Evolutionary conservation across 2,888 invertebrate species (phyloP), one percentile per base, ranked within the genome.

Genomic region (Sepioteuthis lessoniana): DNA sequence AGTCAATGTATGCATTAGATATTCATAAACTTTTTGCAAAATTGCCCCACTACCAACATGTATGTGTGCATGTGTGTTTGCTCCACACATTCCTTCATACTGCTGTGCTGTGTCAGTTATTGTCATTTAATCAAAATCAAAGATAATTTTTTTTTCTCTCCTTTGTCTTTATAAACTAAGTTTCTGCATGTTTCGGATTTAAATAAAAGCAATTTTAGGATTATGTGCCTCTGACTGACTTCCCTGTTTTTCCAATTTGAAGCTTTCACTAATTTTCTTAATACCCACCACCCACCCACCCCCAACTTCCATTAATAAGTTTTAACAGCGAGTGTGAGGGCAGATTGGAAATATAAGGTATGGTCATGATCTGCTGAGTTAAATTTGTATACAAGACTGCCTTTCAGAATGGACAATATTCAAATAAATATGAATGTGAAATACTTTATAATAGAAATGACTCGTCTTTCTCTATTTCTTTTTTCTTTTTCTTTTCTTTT

Each of bases 181-280:
- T 60, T 31, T 31, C 60, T 60, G 60, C 60, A 60, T 60, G 60
- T 60, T 60, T n/a, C 42, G 3, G n/a, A 76, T 76, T 76, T 35
- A 35, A n/a, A 76, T n/a, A 13, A 76, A 35, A n/a, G 76, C n/a
- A 76, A 76, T 35, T 76, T n/a, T 76, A 35, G 76, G 76, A 76
- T 76, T 76, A 76, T 76, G 76, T 76, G 76, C 76, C 76, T 76
- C 76, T 76, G 76, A 76, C 76, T 76, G 76, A 76, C 76, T 76
- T 76, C 76, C 76, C n/a, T 76, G 76, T 35, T n/a, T 76, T 76
- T 76, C 76, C 76, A 76, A 76, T 76, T 76, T 35, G n/a, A 19
- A 76, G 76, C n/a, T 76, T 76, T 76, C 76, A 76, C 76, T 76
- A 76, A 76, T 76, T n/a, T 76, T n/a, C 13, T 10, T 76, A 31